Base-by-base conservation (phyloP, 2,888 invertebrate genomes). In the Pediacus dermestoides region DNA sequence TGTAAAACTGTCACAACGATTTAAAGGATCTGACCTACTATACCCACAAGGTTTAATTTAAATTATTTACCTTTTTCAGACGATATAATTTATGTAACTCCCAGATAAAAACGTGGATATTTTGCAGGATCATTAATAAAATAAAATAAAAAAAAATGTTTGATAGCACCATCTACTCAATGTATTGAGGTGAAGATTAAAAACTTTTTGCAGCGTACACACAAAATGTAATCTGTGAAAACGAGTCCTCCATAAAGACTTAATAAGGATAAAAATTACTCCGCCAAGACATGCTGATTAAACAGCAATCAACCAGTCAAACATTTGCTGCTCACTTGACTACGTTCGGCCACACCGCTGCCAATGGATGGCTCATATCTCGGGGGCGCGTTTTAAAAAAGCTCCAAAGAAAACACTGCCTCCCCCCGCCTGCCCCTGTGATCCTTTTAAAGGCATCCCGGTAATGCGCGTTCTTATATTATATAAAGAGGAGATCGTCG, bases 241-340 rank as follows among this genome's bases (percentile, higher is more conserved):
- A 55, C 43, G 56, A 48, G 48, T 44, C 53, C 48, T 46, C 40
- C 36, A 46, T 47, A 48, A 47, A 50, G 54, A 45, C 56, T 60
- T 63, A 63, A 66, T 66, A 61, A 62, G 63, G 63, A 64, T 66
- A 63, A 65, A 66, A 65, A 64, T 66, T 63, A 64, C 60, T 59
- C 57, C 58, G 55, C 58, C n/a, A 53, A 61, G 62, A 63, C 61
- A 61, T 63, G 61, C 63, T 64, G 66, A 66, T 65, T 65, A 64
- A 64, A 66, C 61, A 62, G 61, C 65, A 66, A 62, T 62, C 64
- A 60, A 42, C 58, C 65, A 61, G 55, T 44, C 56, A 55, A 60
- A 61, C 55, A 56, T 56, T 65, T 53, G 57, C 37, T 57, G 52
- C 40, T 48, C 53, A 53, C 48, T 53, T 47, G 44, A 46, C 51